Conservation (phyloP, 2,888 invertebrate genomes). For the Dastarcus helophoroides region DNA sequence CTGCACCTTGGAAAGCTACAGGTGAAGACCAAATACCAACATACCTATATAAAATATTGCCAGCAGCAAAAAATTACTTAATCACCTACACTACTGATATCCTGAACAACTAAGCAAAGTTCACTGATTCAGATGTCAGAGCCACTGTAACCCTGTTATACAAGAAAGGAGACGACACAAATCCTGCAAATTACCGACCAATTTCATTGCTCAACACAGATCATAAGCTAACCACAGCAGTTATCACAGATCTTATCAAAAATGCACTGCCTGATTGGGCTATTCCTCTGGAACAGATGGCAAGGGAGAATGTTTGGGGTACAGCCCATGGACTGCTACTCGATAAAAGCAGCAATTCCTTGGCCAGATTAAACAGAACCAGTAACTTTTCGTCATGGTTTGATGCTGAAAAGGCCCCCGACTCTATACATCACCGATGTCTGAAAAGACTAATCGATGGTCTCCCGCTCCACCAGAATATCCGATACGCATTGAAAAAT, state of each 20-base stretch:
- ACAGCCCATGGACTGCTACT: conserved; percentile 17
- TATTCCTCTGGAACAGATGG: conserved; percentile 15
- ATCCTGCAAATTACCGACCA: conserved; percentile 20
- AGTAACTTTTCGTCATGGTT: conserved; percentile 16
- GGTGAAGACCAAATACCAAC: conserved; percentile 15
- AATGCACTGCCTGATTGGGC: conserved; percentile 11
- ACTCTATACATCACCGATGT: conserved; percentile 11
- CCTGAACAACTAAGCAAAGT: neutral
- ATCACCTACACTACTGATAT: conserved; percentile 1
- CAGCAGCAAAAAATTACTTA: conserved; percentile 11
- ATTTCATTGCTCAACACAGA: conserved; percentile 20
- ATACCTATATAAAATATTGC: conserved; percentile 13
- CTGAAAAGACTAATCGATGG: conserved; percentile 11
- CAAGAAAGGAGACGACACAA: conserved; percentile 18
- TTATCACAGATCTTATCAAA: conserved; percentile 12
- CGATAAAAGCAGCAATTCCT: conserved; percentile 15
- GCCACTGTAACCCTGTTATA: conserved; percentile 18
- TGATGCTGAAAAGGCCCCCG: conserved; percentile 12
- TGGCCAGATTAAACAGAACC: conserved; percentile 10
- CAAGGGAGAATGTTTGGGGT: conserved; percentile 17
- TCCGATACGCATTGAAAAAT: neutral
- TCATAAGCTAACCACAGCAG: conserved; percentile 19
- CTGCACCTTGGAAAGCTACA: conserved; percentile 8
- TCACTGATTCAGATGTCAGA: conserved; percentile 14
- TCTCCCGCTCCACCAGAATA: conserved; percentile 9